A percentile compares a stretch with the other conserved stretches of the same genome.
These are phyloP conservation scores for Rhinichthys klamathensis DNA, from an alignment of 2,113 vertebrate genomes.

Conservation along the genomic window DNA sequence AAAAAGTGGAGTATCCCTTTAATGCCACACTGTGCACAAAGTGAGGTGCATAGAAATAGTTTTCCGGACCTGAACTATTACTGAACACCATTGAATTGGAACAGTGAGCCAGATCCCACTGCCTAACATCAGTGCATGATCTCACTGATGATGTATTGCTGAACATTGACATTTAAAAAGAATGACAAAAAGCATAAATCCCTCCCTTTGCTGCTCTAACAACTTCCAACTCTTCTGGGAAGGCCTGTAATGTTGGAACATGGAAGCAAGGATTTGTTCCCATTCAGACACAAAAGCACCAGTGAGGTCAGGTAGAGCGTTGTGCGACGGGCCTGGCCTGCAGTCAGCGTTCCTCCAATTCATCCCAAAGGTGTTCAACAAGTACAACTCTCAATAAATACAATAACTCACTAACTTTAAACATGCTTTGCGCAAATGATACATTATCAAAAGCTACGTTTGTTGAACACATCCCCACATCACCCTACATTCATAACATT, in stretches of 20 bases:
- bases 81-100: background rate
- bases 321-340: background rate
- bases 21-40: too few relatives aligned
- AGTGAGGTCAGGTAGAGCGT: background rate
- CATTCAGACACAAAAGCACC: background rate
- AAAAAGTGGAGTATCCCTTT: too few relatives aligned
- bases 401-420: constrained; percentile 22
- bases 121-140: background rate
- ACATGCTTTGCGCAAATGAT: background rate
- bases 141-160: background rate
- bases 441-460: background rate
- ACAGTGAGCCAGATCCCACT: background rate
- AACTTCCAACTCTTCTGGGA: background rate
- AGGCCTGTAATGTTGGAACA: background rate
- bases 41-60: too few relatives aligned
- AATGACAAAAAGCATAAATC: background rate
- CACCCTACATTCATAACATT: background rate
- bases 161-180: background rate
- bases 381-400: background rate
- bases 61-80: background rate
- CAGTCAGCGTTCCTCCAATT: background rate
- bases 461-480: background rate
- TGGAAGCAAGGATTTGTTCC: background rate
- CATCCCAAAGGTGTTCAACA: constrained; percentile 1
- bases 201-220: background rate